These are phyloP conservation scores for Corydoras maculifer DNA, from an alignment of 2,113 vertebrate species.

Conservation along the genomic window DNA sequence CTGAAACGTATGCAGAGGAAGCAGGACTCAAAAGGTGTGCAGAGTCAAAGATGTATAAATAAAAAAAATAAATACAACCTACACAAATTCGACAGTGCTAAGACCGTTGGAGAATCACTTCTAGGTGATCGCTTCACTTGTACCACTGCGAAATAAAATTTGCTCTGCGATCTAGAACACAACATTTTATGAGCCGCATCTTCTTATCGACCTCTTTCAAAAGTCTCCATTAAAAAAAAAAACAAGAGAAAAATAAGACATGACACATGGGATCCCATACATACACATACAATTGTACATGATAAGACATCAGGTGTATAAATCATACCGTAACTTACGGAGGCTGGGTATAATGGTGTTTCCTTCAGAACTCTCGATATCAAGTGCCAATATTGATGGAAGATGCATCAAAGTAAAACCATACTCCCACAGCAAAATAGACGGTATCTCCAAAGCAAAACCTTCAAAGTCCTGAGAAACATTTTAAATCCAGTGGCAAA, in stretches of 20 bases:
- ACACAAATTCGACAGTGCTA: conserved; percentile 28
- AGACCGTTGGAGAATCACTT: conserved; percentile 12
- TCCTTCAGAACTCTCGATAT: conserved; percentile 21
- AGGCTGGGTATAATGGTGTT: neutral
- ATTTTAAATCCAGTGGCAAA: conserved; percentile 47
- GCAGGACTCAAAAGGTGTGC: conserved; percentile 34
- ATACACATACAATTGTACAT: no score
- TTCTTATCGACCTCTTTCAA: neutral
- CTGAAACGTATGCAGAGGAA: conserved; percentile 15
- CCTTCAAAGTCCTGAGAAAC: conserved; percentile 52
- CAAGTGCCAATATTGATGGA: conserved; percentile 9
- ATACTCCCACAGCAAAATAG: conserved; percentile 28
- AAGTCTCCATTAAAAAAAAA: neutral
- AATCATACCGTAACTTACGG: no score
- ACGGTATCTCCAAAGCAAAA: conserved; percentile 9
- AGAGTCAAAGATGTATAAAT: conserved; percentile 60
- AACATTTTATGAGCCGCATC: neutral
- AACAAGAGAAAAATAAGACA: no score
- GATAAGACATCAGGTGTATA: no score
- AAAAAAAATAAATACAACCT: conserved; percentile 57
- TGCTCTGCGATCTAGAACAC: neutral
- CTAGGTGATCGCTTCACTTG: conserved; percentile 28
- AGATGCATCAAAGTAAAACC: conserved; percentile 1
- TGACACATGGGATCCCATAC: no score
- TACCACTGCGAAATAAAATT: conserved; percentile 33